Evolutionary conservation across 2,113 vertebrate species (phyloP).

Genomic region (Circaetus gallicus): DNA sequence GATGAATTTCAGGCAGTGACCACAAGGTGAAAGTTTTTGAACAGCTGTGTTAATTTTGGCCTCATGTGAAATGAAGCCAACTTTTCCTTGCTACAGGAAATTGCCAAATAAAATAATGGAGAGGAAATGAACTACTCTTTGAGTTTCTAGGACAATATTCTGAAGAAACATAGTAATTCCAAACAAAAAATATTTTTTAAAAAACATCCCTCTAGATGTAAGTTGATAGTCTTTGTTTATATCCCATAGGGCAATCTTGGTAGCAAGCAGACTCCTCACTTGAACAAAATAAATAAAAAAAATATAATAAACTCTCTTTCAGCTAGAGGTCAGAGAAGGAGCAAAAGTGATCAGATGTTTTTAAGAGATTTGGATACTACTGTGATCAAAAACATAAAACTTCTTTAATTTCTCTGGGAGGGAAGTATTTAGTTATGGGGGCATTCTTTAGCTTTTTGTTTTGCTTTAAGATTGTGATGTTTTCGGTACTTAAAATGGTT

Average conservation of each 20-base stretch:
- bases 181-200: constrained; percentile 23
- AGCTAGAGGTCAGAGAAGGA: constrained; percentile 13
- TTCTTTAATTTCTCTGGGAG: neutral
- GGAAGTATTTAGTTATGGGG: neutral
- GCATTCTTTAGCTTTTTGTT: neutral
- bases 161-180: neutral
- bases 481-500: neutral
- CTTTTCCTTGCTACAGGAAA: constrained; percentile 18
- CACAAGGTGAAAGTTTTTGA: constrained; percentile 31
- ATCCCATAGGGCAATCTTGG: neutral
- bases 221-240: neutral
- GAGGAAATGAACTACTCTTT: constrained; percentile 31
- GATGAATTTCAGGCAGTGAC: constrained; percentile 27
- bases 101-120: constrained; percentile 53
- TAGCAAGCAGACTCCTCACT: constrained; percentile 7
- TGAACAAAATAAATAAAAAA: neutral
- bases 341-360: neutral
- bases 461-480: neutral
- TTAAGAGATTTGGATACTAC: neutral
- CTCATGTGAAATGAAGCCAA: neutral
- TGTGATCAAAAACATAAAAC: neutral
- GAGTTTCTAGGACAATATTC: constrained; percentile 33
- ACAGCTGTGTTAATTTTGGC: constrained; percentile 56
- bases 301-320: neutral
- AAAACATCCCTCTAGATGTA: neutral